A percentile compares a stretch with the other conserved stretches of the same genome.
Conservation (phyloP, 2,888 invertebrate species). For the Dryocosmus kuriphilus region DNA sequence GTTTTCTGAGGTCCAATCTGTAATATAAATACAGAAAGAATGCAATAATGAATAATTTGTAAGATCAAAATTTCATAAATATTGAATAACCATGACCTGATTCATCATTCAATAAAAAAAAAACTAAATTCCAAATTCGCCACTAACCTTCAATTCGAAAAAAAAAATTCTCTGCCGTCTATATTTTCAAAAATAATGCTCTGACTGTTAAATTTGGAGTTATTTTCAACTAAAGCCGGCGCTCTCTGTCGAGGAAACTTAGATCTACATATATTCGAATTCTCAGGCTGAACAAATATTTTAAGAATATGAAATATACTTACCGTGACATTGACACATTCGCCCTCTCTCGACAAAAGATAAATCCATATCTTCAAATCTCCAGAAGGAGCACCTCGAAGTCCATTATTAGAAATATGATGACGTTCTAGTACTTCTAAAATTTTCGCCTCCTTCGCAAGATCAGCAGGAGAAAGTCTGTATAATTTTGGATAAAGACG, state of each 20-base stretch:
- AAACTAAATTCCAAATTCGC: no score
- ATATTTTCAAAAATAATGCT: background rate
- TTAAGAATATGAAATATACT: slow-evolving; percentile 55
- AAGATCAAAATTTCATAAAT: no score
- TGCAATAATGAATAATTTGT: background rate
- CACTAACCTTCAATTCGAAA: no score
- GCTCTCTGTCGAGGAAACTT: no score
- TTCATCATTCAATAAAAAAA: no score
- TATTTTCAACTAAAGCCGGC: no score
- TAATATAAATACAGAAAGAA: slow-evolving; percentile 49
- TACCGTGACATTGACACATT: slow-evolving; percentile 82
- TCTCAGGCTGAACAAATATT: background rate
- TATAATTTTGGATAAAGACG: slow-evolving; percentile 87
- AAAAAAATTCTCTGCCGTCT: background rate
- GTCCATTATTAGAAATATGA: slow-evolving; percentile 79
- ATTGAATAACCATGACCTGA: no score
- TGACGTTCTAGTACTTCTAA: slow-evolving; percentile 86
- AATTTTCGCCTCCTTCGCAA: slow-evolving; percentile 87
- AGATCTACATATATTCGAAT: background rate
- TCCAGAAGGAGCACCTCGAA: slow-evolving; percentile 83
- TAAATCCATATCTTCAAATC: slow-evolving; percentile 90
- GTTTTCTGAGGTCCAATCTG: slow-evolving; percentile 89
- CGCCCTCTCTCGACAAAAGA: slow-evolving; percentile 82
- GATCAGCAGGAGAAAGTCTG: slow-evolving; percentile 87
- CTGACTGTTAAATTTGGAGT: no score